Base-by-base conservation (phyloP, 2,888 invertebrate species). In the Pandemis cinnamomeana region DNA sequence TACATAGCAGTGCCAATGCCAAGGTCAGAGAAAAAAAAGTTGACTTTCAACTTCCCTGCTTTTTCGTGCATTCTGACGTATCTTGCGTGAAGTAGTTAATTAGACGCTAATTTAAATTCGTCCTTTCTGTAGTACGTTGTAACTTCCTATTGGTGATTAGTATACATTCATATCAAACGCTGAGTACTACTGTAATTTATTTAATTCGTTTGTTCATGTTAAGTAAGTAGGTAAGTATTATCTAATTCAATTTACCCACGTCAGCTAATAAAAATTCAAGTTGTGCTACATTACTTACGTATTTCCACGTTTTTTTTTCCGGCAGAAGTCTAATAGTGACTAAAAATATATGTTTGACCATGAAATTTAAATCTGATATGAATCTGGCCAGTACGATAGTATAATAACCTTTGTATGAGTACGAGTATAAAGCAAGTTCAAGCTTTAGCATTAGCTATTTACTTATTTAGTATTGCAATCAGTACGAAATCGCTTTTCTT, bases 321-420 rank as follows among this genome's bases (percentile, higher is more conserved):
- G 53, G 72, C 55, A 62, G 42, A 36, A 67, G 67, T 66, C 46
- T 48, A 48, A 72, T 53, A 55, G 51, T 55, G 67, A 55, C 67
- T 62, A 68, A 67, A 67, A 67, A 36, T 36, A 62, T 46, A 62
- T 62, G 72, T 72, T 67, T 72, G 72, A 55, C 72, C 72, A 46
- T 72, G 72, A 67, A 68, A 62, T 67, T 55, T 46, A 67, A 46
- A 67, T 53, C 63, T 44, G 53, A 53, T 53, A 55, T 27, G 27
- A 58, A 58, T 58, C 10, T 27, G 58, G 58, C 27, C 27, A 27
- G 58, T 27, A 27, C 27, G 27, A 58, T 27, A 27, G 27, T 58
- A 27, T 27, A 27, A n/a, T 20, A 58, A 58, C 58, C 58, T 20
- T 10, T 58, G 27, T 58, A 58, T 58, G 11, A 58, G 58, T 11